Conservation (phyloP, 2,797 vertebrate genomes). For the Acridotheres tristis region DNA sequence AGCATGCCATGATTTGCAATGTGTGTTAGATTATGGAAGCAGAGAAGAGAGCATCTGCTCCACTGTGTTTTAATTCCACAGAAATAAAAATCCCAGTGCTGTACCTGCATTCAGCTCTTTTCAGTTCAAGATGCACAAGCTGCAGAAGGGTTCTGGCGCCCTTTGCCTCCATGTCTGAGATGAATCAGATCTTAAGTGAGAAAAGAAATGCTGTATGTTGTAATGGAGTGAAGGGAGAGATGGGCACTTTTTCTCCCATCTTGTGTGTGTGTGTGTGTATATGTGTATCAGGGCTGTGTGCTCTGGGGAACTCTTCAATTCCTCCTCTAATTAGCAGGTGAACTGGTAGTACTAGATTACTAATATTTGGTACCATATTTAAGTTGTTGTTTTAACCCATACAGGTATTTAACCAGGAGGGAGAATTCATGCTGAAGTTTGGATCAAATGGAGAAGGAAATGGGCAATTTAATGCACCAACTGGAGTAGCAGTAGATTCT, state of each 20-base stretch:
- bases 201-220: background rate
- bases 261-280: background rate
- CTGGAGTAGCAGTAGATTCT: constrained; percentile 95
- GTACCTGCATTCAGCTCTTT: background rate
- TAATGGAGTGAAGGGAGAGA: background rate
- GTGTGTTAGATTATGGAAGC: background rate
- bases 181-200: background rate
- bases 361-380: background rate
- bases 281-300: background rate
- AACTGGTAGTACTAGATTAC: background rate
- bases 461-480: constrained; percentile 98
- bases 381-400: constrained; percentile 12
- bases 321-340: background rate
- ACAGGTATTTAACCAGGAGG: constrained; percentile 96
- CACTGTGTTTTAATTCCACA: background rate
- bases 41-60: background rate
- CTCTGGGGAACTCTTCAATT: background rate
- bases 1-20: background rate
- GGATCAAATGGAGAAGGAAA: constrained; percentile 98
- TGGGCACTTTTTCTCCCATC: background rate
- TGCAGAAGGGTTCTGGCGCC: background rate
- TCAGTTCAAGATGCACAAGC: background rate
- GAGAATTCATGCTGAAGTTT: constrained; percentile 96
- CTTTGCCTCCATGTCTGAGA: background rate
- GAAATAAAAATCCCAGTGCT: background rate